A percentile compares a stretch with the other conserved stretches of the same genome.
These are phyloP conservation scores for Furnarius figulus DNA, from an alignment of 2,113 vertebrate genomes.

Conservation along the genomic window DNA sequence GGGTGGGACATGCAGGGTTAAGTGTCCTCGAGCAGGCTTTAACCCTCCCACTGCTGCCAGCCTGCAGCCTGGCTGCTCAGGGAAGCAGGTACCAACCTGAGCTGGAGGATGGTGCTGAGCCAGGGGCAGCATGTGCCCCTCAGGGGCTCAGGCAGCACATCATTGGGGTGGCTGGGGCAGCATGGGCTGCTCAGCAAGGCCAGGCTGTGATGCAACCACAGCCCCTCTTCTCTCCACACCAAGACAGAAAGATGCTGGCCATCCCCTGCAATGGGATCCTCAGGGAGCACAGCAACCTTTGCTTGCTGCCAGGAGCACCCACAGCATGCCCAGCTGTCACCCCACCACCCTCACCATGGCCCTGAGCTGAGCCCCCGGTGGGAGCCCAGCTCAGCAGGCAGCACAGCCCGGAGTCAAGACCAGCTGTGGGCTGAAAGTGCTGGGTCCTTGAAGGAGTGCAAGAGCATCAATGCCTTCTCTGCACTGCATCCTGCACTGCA, in stretches of 20 bases:
- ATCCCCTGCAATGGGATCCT: background rate
- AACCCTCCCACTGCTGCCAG: slow-evolving; percentile 43
- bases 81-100: background rate
- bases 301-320: background rate
- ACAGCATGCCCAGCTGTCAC: background rate
- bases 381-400: background rate
- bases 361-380: background rate
- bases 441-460: background rate
- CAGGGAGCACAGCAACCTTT: background rate
- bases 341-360: background rate
- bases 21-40: background rate
- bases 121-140: fast-evolving
- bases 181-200: background rate
- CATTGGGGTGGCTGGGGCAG: background rate
- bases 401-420: background rate
- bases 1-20: slow-evolving; percentile 62
- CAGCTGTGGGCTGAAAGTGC: background rate
- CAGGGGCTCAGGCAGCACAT: fast-evolving
- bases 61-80: background rate
- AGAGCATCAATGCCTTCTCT: background rate
- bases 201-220: background rate
- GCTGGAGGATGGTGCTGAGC: background rate
- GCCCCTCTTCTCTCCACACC: fast-evolving
- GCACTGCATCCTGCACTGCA: background rate
- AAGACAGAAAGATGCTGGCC: background rate